Evolutionary conservation across 1,140 invertebrate genomes (phyloP), one percentile per base, ranked within the genome.

Genomic region (Heterodera carotae): DNA sequence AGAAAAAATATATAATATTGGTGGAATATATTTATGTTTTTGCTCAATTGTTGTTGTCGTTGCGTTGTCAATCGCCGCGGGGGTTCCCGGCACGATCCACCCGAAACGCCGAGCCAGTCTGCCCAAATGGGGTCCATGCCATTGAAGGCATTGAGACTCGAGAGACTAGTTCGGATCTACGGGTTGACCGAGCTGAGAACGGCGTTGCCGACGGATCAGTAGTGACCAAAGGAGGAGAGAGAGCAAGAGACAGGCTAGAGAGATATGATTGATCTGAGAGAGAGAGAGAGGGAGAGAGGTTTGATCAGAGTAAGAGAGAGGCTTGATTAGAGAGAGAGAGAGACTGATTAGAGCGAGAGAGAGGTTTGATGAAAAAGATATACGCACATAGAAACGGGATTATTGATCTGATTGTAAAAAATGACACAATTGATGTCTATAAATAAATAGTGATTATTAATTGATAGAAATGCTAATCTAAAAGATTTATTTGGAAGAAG

Each of bases 151-250:
- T 67, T n/a, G n/a, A 43, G 76, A 83, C 82, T 36, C 33, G 53
- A 74, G 71, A 74, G 71, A 84, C 83, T 84, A 84, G 82, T 84
- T 84, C 82, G 82, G 82, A 84, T 84, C 82, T 84, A 84, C 82
- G 82, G 82, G 82, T 84, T 84, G 82, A 84, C 66, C 77, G 83
- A 33, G 8, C 27, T 22, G 43, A 3, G 71, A 15, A 22, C 18
- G 48, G 18, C 48, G 48, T 22, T 53, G 48, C 48, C 48, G 5
- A 53, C 2, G 5, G 48, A 22, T 53, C 18, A 22, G 18, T n/a
- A 43, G 39, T 12, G 39, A 43, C 15, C 39, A 53, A 22, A 18
- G 33, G 33, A 31, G 43, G 29, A 10, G 18, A 18, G 48, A 53
- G 15, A 53, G 48, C 12, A 4, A 18, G 12, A 53, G 48, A 53